These are phyloP conservation scores for Lasioglossum marginatum DNA, from an alignment of 2,888 invertebrate species.

Conservation along the genomic window DNA sequence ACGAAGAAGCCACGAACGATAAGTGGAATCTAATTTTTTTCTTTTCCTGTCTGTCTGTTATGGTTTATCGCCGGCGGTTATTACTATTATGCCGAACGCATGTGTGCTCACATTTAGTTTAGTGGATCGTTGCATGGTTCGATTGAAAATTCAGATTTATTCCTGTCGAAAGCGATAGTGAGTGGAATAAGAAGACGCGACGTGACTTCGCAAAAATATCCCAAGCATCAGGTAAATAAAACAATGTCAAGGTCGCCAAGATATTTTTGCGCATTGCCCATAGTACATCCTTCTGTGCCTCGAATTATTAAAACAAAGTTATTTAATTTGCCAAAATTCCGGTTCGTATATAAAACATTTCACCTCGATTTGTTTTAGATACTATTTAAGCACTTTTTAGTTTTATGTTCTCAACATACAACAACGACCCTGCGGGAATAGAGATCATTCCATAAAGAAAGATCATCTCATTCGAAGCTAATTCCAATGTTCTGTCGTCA, in stretches of 20 bases:
- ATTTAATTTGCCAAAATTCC: too few species aligned
- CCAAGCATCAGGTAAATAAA: neutral
- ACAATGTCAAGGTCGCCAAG: neutral
- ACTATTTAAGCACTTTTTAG: too few species aligned
- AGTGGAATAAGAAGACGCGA: neutral
- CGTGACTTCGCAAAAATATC: neutral
- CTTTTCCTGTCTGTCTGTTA: neutral
- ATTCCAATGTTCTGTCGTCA: neutral
- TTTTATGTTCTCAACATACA: too few species aligned
- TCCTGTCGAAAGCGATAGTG: neutral
- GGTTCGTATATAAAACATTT: too few species aligned
- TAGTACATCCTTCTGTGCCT: neutral
- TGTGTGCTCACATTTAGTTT: neutral
- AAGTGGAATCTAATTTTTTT: slow-evolving; percentile 34
- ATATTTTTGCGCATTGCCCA: neutral
- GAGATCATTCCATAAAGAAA: too few species aligned
- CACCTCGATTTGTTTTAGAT: too few species aligned
- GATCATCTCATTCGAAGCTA: too few species aligned
- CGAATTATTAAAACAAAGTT: neutral
- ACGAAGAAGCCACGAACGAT: slow-evolving; percentile 1
- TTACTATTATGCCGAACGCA: neutral
- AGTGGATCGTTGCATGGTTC: neutral
- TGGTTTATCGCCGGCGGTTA: slow-evolving; percentile 13
- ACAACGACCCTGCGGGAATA: too few species aligned
- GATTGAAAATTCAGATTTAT: neutral